Evolutionary conservation across 2,797 vertebrate genomes (phyloP).

Genomic region (Acropternis orthonyx): DNA sequence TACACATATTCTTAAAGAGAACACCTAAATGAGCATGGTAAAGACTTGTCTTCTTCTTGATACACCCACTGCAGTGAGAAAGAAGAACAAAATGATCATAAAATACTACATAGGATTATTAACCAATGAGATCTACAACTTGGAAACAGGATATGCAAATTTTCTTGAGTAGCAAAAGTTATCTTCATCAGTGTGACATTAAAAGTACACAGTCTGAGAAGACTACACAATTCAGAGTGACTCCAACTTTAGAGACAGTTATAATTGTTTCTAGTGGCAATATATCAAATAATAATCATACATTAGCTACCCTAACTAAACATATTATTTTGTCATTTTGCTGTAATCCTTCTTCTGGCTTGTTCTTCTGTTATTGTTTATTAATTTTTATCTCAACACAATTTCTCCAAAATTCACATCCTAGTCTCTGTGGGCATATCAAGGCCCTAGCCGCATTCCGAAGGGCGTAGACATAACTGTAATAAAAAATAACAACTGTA

Average conservation of each 20-base stretch:
- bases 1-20: background rate
- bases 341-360: background rate
- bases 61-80: background rate
- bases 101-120: background rate
- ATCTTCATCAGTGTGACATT: background rate
- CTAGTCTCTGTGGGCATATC: background rate
- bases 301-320: background rate
- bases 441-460: background rate
- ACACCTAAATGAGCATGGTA: background rate
- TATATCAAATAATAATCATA: background rate
- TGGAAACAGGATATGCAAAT: background rate
- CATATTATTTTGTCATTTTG: background rate
- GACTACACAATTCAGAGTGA: background rate
- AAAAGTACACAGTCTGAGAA: background rate
- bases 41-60: background rate
- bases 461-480: background rate
- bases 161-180: background rate
- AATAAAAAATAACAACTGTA: conserved; percentile 41
- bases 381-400: background rate
- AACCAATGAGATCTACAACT: background rate
- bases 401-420: conserved; percentile 15
- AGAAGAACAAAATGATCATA: background rate
- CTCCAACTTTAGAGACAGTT: background rate
- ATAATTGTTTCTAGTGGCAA: background rate
- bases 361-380: background rate